Evolutionary conservation across 2,888 invertebrate species (phyloP).

Genomic region (Chaetoderma sp.): DNA sequence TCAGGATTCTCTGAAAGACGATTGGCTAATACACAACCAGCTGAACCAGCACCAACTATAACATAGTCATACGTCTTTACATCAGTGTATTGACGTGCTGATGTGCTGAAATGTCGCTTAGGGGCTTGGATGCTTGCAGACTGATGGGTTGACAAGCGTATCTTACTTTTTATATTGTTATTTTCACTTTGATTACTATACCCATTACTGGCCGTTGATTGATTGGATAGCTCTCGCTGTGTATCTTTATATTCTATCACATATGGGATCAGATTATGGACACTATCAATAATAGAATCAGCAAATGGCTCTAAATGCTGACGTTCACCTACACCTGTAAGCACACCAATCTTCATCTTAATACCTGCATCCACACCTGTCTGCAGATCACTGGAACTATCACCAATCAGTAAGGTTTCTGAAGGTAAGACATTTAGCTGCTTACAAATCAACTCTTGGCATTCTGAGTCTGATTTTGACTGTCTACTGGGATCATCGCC

Average conservation of each 20-base stretch:
- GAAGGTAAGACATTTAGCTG: conserved; percentile 51
- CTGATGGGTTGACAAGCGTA: too few species aligned
- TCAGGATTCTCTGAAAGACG: conserved; percentile 68
- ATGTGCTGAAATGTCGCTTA: background rate
- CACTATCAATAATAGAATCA: conserved; percentile 55
- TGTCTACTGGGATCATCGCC: conserved; percentile 69
- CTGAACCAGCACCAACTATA: conserved; percentile 72
- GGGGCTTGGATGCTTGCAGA: too few species aligned
- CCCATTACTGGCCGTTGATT: too few species aligned
- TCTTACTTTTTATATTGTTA: too few species aligned
- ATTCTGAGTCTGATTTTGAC: conserved; percentile 68
- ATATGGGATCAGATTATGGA: conserved; percentile 53
- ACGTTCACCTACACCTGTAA: conserved; percentile 61
- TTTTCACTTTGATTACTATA: too few species aligned
- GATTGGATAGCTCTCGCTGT: too few species aligned
- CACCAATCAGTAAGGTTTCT: conserved; percentile 69
- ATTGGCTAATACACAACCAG: conserved; percentile 72
- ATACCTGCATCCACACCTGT: conserved; percentile 69
- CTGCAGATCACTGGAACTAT: conserved; percentile 69
- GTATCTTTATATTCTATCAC: too few species aligned
- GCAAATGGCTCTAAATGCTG: conserved; percentile 50
- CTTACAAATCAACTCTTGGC: conserved; percentile 63
- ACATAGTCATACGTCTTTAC: conserved; percentile 61
- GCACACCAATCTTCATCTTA: conserved; percentile 68
- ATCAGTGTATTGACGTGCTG: background rate